Evolutionary conservation across 1,140 invertebrate species (phyloP), one percentile per base, ranked within the genome.

Genomic region (Trichonephila inaurata): DNA sequence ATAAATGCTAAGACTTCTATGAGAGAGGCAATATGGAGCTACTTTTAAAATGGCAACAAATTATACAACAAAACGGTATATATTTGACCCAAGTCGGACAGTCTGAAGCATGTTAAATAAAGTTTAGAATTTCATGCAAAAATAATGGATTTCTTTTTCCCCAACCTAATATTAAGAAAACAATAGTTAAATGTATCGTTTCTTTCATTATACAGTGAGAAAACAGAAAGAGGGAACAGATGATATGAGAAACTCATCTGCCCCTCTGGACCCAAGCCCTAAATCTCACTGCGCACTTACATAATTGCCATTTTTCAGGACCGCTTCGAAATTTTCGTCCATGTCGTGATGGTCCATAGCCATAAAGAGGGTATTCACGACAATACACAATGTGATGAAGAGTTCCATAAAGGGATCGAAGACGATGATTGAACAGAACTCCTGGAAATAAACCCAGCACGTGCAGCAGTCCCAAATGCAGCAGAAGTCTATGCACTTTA

Each of bases 331-430:
- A 95, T 98, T 97, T 95, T 97, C 97, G 95, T 98, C 97, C 98
- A 99, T 99, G 94, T 98, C 97, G 96, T 99, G 98, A 95, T 99
- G 98, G 96, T 99, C 99, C 95, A 99, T 96, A 18, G 98, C 99
- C 99, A 99, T 99, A 96, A 99, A 99, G 91, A 99, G 96, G 1
- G 99, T 99, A 95, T 99, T 99, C 94, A 99, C 98, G 88, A 99
- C 98, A 96, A 99, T 99, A 96, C 99, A 99, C 69, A 99, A 96
- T 12, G 99, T 99, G 95, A 99, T 99, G 96, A 99, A 99, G 94
- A 99, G 96, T 96, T 99, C 99, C 94, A 99, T 98, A 95, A 99
- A 99, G 10, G 99, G 98, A 97, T 99, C 99, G 96, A 99, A 99
- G 89, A 99, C 99, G 95, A 99, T 96, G 21, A 99, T 96, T 3